Evolutionary conservation across 2,113 vertebrate species (phyloP), one percentile per base, ranked within the genome.

Genomic region (Archocentrus centrarchus): DNA sequence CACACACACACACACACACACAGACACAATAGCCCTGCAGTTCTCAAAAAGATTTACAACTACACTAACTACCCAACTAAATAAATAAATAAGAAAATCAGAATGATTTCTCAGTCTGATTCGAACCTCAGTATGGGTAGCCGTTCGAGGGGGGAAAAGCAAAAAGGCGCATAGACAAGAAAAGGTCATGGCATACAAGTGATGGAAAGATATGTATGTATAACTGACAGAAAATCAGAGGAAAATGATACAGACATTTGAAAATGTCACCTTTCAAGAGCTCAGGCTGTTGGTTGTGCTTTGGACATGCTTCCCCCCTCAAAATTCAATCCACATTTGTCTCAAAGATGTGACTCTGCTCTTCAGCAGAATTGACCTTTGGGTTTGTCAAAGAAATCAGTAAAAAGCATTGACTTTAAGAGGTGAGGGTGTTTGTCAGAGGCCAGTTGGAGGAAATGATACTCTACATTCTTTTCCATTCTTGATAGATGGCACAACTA

Each of bases 181-280:
- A 73, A 73, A 53, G 11, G 66, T 73, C 11, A 14, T 32, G 27
- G 44, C 66, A 59, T 59, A 59, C 11, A 73, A 13, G 15, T 30
- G 44, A n/a, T 53, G 44, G 66, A 53, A 73, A 73, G 44, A 53
- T 73, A 73, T 73, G 66, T 53, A 53, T 53, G 44, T 73, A 53
- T 32, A 73, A 53, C 66, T 73, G 66, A 73, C 66, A 73, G 66
- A 27, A 73, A 50, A 15, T 50, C 47, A 17, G 47, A 50, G 15
- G 17, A 50, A 50, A 77, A 78, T 80, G 77, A 81, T 70, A 78
- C 41, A 11, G 17, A 59, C 30, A 79, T 81, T 79, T 83, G 30
- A 79, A 85, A 85, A 86, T 81, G 84, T 75, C 82, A 88, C 59
- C 77, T 82, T 70, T 79, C 73, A 39, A 62, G 60, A 68, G 35